These are phyloP conservation scores for Lacerta agilis DNA, from an alignment of 2,797 vertebrate genomes.

Conservation along the genomic window DNA sequence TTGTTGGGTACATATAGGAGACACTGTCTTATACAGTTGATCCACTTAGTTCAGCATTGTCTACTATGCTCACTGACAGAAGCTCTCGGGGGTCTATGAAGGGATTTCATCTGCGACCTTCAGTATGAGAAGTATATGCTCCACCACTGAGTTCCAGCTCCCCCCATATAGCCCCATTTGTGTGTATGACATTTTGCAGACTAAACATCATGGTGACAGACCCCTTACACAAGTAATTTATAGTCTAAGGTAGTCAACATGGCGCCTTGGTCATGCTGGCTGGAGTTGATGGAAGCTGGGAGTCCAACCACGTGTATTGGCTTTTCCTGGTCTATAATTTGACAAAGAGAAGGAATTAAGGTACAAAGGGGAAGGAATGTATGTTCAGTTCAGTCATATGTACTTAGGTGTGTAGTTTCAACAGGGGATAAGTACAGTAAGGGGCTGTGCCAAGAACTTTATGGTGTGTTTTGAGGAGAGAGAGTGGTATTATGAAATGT, in stretches of 20 bases:
- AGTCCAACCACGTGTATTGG: too few relatives aligned
- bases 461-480: neutral
- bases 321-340: neutral
- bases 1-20: too few relatives aligned
- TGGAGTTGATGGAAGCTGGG: too few relatives aligned
- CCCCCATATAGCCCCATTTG: neutral
- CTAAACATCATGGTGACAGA: neutral
- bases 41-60: too few relatives aligned
- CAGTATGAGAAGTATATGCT: neutral
- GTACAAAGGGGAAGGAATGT: neutral
- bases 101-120: neutral
- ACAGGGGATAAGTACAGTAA: neutral
- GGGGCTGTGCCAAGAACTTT: neutral
- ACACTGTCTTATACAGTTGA: too few relatives aligned
- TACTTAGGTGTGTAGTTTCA: neutral
- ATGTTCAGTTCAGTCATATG: neutral
- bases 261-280: neutral
- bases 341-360: neutral
- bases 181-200: neutral
- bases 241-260: neutral
- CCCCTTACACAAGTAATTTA: neutral
- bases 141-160: neutral
- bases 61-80: neutral
- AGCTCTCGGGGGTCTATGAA: neutral
- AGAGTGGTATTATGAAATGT: neutral